A percentile compares a stretch with the other conserved stretches of the same genome.
Evolutionary conservation across 2,113 vertebrate genomes (phyloP).

Genomic region (Ptilorrhoa leucosticta): DNA sequence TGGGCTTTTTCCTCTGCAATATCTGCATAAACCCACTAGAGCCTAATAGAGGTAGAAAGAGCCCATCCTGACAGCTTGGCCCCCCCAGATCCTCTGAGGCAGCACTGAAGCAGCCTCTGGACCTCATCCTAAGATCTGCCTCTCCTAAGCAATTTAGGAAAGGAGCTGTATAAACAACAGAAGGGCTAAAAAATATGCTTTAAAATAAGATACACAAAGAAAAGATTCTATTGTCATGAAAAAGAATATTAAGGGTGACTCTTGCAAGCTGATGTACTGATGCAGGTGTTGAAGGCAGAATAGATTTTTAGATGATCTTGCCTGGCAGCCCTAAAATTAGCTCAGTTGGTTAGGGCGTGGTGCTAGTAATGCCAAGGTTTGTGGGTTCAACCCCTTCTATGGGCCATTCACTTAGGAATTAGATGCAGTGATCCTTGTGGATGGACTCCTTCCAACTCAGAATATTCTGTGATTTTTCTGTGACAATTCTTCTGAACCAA

Average conservation of each 20-base stretch:
- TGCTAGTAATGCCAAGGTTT: background rate
- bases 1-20: background rate
- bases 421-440: background rate
- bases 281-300: background rate
- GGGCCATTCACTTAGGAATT: background rate
- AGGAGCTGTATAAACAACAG: accelerated
- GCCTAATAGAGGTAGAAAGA: background rate
- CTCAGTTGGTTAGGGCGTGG: background rate
- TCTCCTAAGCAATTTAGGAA: background rate
- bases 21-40: background rate
- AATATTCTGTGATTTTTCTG: background rate
- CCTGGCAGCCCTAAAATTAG: background rate
- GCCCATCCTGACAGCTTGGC: background rate
- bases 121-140: background rate
- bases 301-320: background rate
- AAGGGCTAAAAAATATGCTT: background rate
- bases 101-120: background rate
- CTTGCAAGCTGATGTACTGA: background rate
- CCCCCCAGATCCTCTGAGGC: accelerated
- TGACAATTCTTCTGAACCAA: background rate
- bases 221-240: background rate
- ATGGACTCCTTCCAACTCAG: background rate
- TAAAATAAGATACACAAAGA: background rate
- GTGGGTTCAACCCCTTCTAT: background rate
- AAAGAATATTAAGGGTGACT: background rate